These are phyloP conservation scores for Dicentrarchus labrax DNA, from an alignment of 2,113 vertebrate species.

Conservation along the genomic window DNA sequence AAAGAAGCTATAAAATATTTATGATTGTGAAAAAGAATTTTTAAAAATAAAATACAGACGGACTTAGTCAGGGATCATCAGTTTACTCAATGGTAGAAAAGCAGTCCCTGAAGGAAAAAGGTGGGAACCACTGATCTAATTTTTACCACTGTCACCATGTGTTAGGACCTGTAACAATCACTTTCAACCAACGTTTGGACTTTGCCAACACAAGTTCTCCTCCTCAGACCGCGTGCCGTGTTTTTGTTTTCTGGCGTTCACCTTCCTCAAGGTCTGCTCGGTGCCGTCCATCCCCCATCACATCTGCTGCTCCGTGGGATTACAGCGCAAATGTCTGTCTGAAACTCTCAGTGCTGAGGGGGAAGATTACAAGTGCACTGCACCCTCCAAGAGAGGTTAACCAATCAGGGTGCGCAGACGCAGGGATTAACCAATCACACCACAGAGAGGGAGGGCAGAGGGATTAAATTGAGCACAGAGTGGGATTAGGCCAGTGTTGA, in stretches of 20 bases:
- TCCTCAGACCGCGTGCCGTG: background rate
- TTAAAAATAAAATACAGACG: too few species aligned
- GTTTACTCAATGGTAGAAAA: too few species aligned
- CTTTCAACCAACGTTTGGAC: background rate
- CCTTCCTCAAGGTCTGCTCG: slow-evolving; percentile 79
- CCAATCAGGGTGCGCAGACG: slow-evolving; percentile 70
- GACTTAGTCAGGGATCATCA: too few species aligned
- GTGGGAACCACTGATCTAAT: too few species aligned
- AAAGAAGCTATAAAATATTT: too few species aligned
- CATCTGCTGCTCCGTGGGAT: slow-evolving; percentile 82
- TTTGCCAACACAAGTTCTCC: slow-evolving; percentile 5
- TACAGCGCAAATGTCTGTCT: slow-evolving; percentile 81
- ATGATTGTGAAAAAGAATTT: too few species aligned
- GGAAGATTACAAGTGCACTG: slow-evolving; percentile 74
- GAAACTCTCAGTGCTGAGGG: slow-evolving; percentile 71
- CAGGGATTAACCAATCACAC: slow-evolving; percentile 83
- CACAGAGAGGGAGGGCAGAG: slow-evolving; percentile 67
- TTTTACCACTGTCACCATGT: too few species aligned
- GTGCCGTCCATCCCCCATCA: slow-evolving; percentile 76
- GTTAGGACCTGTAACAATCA: background rate
- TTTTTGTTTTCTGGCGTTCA: slow-evolving; percentile 59
- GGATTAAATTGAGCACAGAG: slow-evolving; percentile 74
- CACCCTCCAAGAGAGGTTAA: slow-evolving; percentile 67
- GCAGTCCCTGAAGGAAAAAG: too few species aligned
- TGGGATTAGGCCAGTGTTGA: slow-evolving; percentile 78